Base-by-base conservation (phyloP, 2,797 vertebrate species). In the Rhinatrema bivittatum region DNA sequence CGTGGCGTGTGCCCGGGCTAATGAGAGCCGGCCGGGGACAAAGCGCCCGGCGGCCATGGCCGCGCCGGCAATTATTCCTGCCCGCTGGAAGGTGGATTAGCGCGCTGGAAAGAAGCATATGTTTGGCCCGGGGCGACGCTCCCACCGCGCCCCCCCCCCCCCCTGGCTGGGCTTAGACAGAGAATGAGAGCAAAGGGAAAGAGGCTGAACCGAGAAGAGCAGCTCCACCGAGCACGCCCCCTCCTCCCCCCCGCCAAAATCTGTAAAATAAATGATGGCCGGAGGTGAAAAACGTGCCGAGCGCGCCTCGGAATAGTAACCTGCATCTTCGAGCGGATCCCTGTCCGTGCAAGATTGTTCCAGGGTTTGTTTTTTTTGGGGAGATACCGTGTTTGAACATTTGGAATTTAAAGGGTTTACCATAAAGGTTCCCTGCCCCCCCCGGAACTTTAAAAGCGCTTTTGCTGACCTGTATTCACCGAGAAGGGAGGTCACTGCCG, bases 31-130 rank as follows among this genome's bases (percentile, higher is more conserved):
- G 87, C 83, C 85, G 93, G 92, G 91, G 94, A 95, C 94, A 98
- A 93, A 96, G 92, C 89, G 78, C 86, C 76, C 86, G 82, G 87
- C 88, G 94, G 88, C 89, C 90, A 84, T 88, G 92, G 92, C 90
- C 94, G 94, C 93, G 94, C 86, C 85, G 93, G 93, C 94, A 97
- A 97, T 98, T 97, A 97, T 91, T 93, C 88, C 89, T 95, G 89
- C 89, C 91, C 87, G 91, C 91, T 93, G 91, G n/a, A 95, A 95
- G 94, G 94, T 94, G 94, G 93, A 97, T 98, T 98, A 97, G 94
- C 85, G 90, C 92, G 82, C 91, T 97, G 91, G 93, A 95, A 94
- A 94, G 93, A 93, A 98, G 93, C 94, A 98, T 98, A 94, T 98
- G 94, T 98, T 98, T 94, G 87, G 91, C 94, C 93, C 74, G 88